Evolutionary conservation across 2,797 vertebrate species (phyloP).

Genomic region (Lagocephalus sceleratus): DNA sequence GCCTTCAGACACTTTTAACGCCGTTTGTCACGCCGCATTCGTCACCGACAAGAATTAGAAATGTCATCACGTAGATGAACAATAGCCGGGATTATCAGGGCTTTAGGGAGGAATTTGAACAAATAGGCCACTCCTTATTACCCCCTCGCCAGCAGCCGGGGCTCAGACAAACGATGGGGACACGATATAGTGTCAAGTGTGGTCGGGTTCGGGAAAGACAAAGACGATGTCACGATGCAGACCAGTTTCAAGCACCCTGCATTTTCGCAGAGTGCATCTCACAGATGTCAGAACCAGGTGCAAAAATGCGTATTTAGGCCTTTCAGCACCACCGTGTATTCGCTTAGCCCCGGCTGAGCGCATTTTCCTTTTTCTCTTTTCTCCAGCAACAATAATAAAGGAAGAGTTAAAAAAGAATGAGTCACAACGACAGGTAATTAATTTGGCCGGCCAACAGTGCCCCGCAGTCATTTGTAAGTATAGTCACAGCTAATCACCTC

Average conservation of each 20-base stretch:
- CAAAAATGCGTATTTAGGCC: constrained; percentile 11
- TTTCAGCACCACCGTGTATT: constrained; percentile 27
- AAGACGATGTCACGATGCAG: neutral
- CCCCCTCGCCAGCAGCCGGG: constrained; percentile 11
- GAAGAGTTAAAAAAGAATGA: constrained; percentile 65
- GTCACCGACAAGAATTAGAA: constrained; percentile 62
- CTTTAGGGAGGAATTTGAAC: constrained; percentile 46
- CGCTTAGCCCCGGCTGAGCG: constrained; percentile 5
- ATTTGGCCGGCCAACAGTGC: constrained; percentile 60
- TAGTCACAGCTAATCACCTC: constrained; percentile 71
- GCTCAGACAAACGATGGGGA: constrained; percentile 1
- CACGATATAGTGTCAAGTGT: neutral
- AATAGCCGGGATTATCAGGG: constrained; percentile 50
- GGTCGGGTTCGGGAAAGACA: neutral
- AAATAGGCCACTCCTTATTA: constrained; percentile 23
- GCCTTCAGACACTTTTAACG: constrained; percentile 43
- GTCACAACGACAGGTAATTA: constrained; percentile 76
- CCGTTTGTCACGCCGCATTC: constrained; percentile 60
- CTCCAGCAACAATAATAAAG: constrained; percentile 38
- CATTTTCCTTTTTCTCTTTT: neutral
- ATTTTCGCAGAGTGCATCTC: neutral
- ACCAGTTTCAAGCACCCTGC: no score
- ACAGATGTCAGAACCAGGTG: constrained; percentile 6
- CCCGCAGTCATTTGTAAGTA: constrained; percentile 61
- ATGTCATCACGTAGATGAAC: constrained; percentile 54